Evolutionary conservation across 2,113 vertebrate genomes (phyloP).

Genomic region (Silurus asotus): DNA sequence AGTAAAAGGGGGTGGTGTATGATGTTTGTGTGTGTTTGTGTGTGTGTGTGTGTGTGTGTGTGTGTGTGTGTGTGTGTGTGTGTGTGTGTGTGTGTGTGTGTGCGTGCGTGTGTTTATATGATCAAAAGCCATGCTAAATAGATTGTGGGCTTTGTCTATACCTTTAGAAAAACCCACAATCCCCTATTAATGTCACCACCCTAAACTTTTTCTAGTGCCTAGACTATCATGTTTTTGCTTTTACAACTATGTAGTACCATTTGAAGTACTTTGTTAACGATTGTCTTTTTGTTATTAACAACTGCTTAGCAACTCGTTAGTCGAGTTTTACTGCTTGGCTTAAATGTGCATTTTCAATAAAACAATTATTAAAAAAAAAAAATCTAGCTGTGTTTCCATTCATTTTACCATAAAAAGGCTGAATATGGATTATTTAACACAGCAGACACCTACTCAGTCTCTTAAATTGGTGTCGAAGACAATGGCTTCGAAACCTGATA

Average conservation of each 20-base stretch:
- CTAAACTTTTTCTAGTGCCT: conserved; percentile 22
- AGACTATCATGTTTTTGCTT: conserved; percentile 30
- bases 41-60: not conserved
- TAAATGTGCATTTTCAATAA: conserved; percentile 11
- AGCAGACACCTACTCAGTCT: conserved; percentile 38
- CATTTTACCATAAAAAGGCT: conserved; percentile 47
- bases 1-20: conserved; percentile 7
- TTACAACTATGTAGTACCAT: conserved; percentile 51
- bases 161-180: conserved; percentile 12
- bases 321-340: conserved; percentile 51
- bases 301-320: conserved; percentile 49
- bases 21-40: not conserved
- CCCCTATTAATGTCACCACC: conserved; percentile 17
- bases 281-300: conserved; percentile 47
- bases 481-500: conserved; percentile 48
- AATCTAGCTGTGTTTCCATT: not conserved
- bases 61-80: too few relatives aligned
- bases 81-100: conserved; percentile 2
- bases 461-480: conserved; percentile 40
- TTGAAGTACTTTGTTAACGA: conserved; percentile 55
- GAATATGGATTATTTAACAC: conserved; percentile 48
- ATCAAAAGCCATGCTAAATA: not conserved
- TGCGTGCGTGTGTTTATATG: not conserved
- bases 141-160: conserved; percentile 4
- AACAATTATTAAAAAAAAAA: too few relatives aligned